Evolutionary conservation across 64 coral and sea anemone genomes (phyloP), one percentile per base, ranked within the genome.

Genomic region (Stylophora pistillata): DNA sequence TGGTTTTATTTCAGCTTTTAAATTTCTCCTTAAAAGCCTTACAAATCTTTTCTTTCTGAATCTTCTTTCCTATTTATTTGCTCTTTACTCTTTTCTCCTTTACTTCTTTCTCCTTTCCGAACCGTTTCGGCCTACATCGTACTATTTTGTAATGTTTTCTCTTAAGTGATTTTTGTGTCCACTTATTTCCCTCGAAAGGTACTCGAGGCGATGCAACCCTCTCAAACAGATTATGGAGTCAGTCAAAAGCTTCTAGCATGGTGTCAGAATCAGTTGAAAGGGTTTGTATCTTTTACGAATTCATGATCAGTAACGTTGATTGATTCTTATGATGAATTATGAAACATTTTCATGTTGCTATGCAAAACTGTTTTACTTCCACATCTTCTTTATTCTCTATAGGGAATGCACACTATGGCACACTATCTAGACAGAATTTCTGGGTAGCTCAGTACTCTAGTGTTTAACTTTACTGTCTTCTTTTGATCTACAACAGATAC

Each of bases 201-300:
- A 68, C 69, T 23, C 21, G 32, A 84, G 21, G 37, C 34, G 21
- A 68, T 84, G 2, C 30, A 84, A 25, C 80, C 32, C 23, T 20
- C 21, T 17, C 80, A 32, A 13, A 16, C 10, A 2, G 80, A 84
- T 17, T 47, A 28, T 63, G 62, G 30, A 25, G 80, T 53, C 18
- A 61, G 69, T 62, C n/a, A 15, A 23, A 84, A 84, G 32, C 41
- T 84, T 33, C 34, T 84, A 52, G 34, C 32, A 9, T 84, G 80
- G 80, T 69, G 80, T 27, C 80, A 84, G 60, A 37, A 69, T 37
- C 61, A 34, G 4, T 37, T 84, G n/a, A 84, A 71, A 41, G 80
- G 80, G 80, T 84, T 23, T 56, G 62, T 70, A 53, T 2, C 33
- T 26, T 10, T 26, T 11, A 78, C 6, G 2, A 11, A 23, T 15